Base-by-base conservation (phyloP, 2,888 invertebrate genomes). In the Caenorhabditis parvicauda region DNA sequence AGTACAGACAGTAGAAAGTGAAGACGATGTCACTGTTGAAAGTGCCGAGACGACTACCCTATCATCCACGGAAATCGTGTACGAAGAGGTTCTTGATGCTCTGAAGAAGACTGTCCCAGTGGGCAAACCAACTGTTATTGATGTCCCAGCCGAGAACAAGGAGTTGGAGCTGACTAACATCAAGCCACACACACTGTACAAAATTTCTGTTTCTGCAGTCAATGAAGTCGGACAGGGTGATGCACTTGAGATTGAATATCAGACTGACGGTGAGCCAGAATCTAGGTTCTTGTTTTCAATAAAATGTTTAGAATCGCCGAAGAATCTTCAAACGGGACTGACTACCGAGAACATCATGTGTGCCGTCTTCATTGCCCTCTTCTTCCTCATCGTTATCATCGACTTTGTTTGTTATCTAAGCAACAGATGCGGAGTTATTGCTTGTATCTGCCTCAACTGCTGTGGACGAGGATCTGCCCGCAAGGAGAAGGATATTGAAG, bases 201-300 rank as follows among this genome's bases (percentile, higher is more conserved):
- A 87, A 79, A 88, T 91, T 78, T 89, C 90, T 80, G 85, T 93
- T 55, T 86, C 87, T 70, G 93, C 92, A 42, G 89, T 89, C 82
- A 94, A 94, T 83, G 84, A 87, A 24, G 89, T 92, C 64, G 93
- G 92, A 55, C 88, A 85, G 83, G 90, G 92, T 77, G 85, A 87
- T 59, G 88, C 90, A 1, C 88, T 89, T 39, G 87, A 88, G 80
- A 86, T 90, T 72, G 87, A 88, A 81, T 86, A 92, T 50, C 60
- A 64, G 27, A 73, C 75, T 7, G 61, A 70, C 38, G 70, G 67
- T 64, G 17, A 41, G 52, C 22, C n/a, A 22, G 22, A 38, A 21
- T 19, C 22, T 14, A 19, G 24, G 9, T 28, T 27, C 32, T 5
- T 19, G 48, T 48, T 9, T 21, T 43, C 2, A 14, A 35, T 28